Evolutionary conservation across 2,888 invertebrate genomes (phyloP).

Genomic region (Tenthredo scrophulariae): DNA sequence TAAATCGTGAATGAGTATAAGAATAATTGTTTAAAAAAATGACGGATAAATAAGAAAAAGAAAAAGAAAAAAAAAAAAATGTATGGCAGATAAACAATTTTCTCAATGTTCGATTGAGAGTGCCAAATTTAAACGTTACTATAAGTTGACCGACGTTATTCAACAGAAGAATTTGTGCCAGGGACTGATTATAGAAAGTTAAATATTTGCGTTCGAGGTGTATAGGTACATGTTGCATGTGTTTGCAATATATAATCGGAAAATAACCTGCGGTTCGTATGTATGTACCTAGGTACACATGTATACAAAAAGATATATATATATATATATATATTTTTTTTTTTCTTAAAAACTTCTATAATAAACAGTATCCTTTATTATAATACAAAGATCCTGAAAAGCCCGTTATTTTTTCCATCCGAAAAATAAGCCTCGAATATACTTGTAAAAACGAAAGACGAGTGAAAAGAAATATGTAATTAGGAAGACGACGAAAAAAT

Average conservation of each 20-base stretch:
- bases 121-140: slow-evolving; percentile 20
- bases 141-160: slow-evolving; percentile 17
- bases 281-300: not conserved
- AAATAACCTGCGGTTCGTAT: not conserved
- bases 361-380: not conserved
- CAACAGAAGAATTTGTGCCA: slow-evolving; percentile 39
- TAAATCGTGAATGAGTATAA: not conserved
- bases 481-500: not conserved
- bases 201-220: slow-evolving; percentile 19
- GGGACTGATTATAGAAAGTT: slow-evolving; percentile 47
- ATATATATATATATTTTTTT: not conserved
- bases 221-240: not conserved
- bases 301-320: not conserved
- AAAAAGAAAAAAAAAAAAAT: not conserved
- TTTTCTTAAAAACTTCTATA: not conserved
- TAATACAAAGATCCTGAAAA: not conserved
- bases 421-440: not conserved
- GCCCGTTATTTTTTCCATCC: not conserved
- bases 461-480: not conserved
- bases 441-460: not conserved
- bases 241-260: slow-evolving; percentile 34
- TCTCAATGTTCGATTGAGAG: not conserved
- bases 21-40: not conserved
- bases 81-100: not conserved
- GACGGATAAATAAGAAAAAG: too few species aligned